Evolutionary conservation across 1,140 invertebrate genomes (phyloP).

Genomic region (Drosophila leontia): DNA sequence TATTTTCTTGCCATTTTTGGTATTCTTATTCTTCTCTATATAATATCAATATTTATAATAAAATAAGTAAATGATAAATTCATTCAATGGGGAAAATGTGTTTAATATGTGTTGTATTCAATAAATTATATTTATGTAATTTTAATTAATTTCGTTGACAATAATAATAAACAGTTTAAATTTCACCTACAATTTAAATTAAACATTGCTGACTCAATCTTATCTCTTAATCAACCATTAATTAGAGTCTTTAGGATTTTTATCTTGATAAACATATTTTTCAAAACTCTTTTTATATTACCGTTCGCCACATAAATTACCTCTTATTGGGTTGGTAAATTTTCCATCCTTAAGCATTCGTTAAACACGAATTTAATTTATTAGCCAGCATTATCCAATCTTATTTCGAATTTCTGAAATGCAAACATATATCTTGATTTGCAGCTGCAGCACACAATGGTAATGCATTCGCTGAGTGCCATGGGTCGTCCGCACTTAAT

Average conservation of each 20-base stretch:
- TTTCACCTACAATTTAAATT: background rate
- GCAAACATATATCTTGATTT: conserved; percentile 7
- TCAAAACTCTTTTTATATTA: background rate
- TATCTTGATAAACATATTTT: background rate
- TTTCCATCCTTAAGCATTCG: background rate
- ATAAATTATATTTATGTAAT: background rate
- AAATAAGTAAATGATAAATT: background rate
- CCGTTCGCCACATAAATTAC: background rate
- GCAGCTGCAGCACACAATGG: conserved; percentile 7
- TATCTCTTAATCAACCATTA: no score
- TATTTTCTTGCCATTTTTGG: background rate
- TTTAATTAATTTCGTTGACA: background rate
- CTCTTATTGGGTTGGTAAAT: no score
- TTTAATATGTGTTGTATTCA: background rate
- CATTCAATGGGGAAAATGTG: background rate
- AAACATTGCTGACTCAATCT: background rate
- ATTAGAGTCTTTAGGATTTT: background rate
- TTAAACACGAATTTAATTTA: background rate
- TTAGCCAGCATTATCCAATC: background rate
- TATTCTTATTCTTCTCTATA: background rate
- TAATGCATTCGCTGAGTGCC: conserved; percentile 15
- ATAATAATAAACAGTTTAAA: background rate
- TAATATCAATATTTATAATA: background rate
- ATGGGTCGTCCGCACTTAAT: conserved; percentile 25
- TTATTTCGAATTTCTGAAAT: background rate